Conservation (phyloP, 2,113 vertebrate species). For the Emydocephalus ijimae region DNA sequence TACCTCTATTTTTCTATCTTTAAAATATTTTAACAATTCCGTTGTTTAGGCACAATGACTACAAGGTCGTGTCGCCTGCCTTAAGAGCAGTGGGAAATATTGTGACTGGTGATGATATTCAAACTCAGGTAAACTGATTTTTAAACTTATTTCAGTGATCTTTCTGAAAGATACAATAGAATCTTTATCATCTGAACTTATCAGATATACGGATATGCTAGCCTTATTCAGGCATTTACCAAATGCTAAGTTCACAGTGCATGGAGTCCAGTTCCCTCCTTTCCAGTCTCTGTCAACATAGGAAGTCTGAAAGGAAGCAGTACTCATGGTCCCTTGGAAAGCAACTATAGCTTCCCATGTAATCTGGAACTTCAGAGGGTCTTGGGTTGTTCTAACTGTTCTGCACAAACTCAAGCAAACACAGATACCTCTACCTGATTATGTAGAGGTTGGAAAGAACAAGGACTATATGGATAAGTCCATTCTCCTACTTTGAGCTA, state of each 20-base stretch:
- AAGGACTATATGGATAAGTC: background rate
- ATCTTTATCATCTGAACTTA: background rate
- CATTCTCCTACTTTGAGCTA: background rate
- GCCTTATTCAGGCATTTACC: background rate
- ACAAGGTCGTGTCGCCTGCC: conserved; percentile 90
- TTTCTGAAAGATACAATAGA: background rate
- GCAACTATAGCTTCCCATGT: background rate
- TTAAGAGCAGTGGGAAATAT: conserved; percentile 91
- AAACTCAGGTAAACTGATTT: conserved; percentile 81
- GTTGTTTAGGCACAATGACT: conserved; percentile 83
- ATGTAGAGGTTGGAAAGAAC: background rate
- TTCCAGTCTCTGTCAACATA: background rate
- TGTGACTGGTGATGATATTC: conserved; percentile 89
- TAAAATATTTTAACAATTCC: background rate
- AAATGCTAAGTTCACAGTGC: background rate
- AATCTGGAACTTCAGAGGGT: background rate
- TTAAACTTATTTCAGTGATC: conserved; percentile 14
- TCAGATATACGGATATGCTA: background rate
- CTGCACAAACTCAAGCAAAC: background rate
- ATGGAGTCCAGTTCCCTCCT: background rate
- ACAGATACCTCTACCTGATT: background rate
- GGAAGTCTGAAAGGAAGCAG: background rate
- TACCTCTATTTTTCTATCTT: background rate
- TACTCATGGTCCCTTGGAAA: background rate
- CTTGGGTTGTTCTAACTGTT: background rate